phyloP scores from a whole-genome alignment of 1,140 invertebrate species.

The Eriosoma lanigerum region DNA sequence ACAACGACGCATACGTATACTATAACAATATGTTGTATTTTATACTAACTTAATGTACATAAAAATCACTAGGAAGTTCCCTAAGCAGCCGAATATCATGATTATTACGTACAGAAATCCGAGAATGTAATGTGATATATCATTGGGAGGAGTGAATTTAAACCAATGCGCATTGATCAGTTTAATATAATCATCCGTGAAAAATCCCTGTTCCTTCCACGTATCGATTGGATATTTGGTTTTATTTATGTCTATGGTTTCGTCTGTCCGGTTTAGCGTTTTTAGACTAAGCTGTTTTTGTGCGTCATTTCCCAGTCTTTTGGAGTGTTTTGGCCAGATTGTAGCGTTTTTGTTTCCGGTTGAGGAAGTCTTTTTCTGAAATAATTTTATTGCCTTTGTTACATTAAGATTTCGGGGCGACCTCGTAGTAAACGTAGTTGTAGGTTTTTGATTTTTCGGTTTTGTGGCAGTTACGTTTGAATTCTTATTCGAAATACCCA shows the following conservation, averaged over 20 bases:
- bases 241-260: background rate
- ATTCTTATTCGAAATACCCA: no score
- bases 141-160: background rate
- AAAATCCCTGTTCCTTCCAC: conserved; percentile 10
- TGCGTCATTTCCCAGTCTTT: background rate
- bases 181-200: conserved; percentile 13
- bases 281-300: background rate
- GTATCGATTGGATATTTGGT: background rate
- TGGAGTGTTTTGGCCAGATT: background rate
- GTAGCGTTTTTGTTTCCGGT: background rate
- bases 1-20: background rate
- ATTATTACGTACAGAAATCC: conserved; percentile 65
- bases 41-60: conserved; percentile 67
- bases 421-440: background rate
- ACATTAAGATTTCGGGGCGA: background rate
- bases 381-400: background rate
- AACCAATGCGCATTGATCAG: conserved; percentile 29
- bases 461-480: no score
- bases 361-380: background rate
- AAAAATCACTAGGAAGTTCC: conserved; percentile 68
- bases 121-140: conserved; percentile 58
- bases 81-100: conserved; percentile 64
- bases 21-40: background rate
- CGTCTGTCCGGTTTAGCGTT: background rate
- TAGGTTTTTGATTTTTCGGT: no score